phyloP scores from a whole-genome alignment of 2,113 vertebrate genomes.

The Rhinichthys klamathensis region DNA sequence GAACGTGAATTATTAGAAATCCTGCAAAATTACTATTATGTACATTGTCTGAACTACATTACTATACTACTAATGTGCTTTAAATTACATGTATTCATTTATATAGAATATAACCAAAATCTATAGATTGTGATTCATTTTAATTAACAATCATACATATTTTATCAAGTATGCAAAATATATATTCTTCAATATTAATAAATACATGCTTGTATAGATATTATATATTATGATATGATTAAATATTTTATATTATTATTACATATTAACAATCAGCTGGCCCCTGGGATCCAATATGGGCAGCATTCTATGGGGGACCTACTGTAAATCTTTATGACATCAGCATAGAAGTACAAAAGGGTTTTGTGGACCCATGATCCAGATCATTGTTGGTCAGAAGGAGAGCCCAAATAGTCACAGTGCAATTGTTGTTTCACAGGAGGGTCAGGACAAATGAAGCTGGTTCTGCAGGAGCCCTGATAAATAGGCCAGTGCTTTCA shows the following conservation, averaged over 20 bases:
- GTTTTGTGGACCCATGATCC: not conserved
- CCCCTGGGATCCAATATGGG: too few species aligned
- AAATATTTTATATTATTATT: too few species aligned
- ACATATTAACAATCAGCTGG: too few species aligned
- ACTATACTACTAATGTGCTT: not conserved
- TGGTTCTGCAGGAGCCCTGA: not conserved
- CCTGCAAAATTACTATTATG: not conserved
- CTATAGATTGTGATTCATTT: not conserved
- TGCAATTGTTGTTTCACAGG: not conserved
- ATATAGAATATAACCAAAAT: not conserved
- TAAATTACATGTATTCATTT: not conserved
- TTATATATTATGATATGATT: too few species aligned
- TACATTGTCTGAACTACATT: not conserved
- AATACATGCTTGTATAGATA: too few species aligned
- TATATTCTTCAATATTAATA: too few species aligned
- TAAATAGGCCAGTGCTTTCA: slow-evolving; percentile 30
- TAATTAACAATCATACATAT: too few species aligned
- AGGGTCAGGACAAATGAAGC: slow-evolving; percentile 10
- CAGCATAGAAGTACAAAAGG: not conserved
- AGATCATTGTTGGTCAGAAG: not conserved
- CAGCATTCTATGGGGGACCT: too few species aligned
- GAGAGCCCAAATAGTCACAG: not conserved
- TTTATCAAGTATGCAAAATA: too few species aligned
- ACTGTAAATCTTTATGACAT: too few species aligned
- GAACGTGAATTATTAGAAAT: not conserved